Percentiles rank a stretch among this genome's conserved stretches.
Evolutionary conservation across 2,888 invertebrate species (phyloP).

Genomic region (Trypoxylon attenuatum): DNA sequence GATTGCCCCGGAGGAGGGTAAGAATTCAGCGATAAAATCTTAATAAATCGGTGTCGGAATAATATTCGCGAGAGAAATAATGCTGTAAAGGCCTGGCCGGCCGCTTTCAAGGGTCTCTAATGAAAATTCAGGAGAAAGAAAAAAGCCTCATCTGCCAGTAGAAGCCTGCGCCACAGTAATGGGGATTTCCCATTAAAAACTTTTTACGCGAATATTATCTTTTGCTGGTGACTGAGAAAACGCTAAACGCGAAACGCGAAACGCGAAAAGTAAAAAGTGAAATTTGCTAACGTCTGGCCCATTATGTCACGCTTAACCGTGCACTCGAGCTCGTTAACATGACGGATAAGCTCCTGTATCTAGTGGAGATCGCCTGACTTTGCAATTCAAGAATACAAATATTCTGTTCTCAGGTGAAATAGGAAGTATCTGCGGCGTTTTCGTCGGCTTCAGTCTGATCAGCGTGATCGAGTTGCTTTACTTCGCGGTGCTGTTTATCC

Average conservation of each 20-base stretch:
- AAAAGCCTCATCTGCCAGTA: not conserved
- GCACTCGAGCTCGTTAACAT: no score
- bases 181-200: conserved; percentile 4
- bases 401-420: conserved; percentile 77
- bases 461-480: conserved; percentile 79
- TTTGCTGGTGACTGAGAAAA: not conserved
- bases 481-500: conserved; percentile 76
- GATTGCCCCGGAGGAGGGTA: no score
- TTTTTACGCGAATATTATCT: not conserved
- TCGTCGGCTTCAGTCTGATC: conserved; percentile 80
- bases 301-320: no score
- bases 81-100: not conserved
- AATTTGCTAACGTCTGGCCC: no score
- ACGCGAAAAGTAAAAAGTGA: no score
- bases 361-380: no score
- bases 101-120: not conserved
- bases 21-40: no score
- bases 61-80: no score
- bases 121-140: conserved; percentile 8
- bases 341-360: no score
- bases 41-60: no score
- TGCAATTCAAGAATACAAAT: not conserved
- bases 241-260: no score
- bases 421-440: conserved; percentile 80
- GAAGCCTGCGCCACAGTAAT: not conserved